phyloP scores from a whole-genome alignment of 1,140 invertebrate species.

The Tetraneura akinire region DNA sequence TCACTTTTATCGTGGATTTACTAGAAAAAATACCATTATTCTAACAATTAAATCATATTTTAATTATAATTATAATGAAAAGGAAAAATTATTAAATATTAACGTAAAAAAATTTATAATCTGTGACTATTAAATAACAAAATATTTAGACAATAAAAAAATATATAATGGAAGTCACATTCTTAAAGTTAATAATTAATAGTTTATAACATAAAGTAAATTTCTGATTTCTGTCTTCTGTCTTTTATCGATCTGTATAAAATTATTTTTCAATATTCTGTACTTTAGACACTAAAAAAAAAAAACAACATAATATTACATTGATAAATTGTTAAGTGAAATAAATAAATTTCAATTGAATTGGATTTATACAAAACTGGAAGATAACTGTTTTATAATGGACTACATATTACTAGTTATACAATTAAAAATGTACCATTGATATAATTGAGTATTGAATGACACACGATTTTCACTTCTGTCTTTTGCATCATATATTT shows the following conservation, averaged over 20 bases:
- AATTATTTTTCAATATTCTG: neutral
- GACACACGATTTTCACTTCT: neutral
- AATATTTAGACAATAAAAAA: neutral
- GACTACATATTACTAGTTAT: too few species aligned
- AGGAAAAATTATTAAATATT: neutral
- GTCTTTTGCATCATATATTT: slow-evolving; percentile 31
- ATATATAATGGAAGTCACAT: neutral
- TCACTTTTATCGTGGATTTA: too few species aligned
- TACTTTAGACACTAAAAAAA: slow-evolving; percentile 9
- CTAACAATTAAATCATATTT: too few species aligned
- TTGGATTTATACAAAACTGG: neutral
- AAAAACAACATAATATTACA: neutral
- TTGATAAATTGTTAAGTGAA: neutral
- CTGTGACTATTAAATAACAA: neutral
- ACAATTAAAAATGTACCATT: slow-evolving; percentile 30
- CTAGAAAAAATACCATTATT: too few species aligned
- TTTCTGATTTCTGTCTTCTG: neutral
- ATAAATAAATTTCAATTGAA: neutral
- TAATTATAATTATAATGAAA: neutral
- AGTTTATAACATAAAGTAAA: too few species aligned
- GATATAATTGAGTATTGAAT: slow-evolving; percentile 40
- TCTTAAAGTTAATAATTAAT: neutral
- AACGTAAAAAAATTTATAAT: neutral
- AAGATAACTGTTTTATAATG: neutral
- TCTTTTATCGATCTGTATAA: neutral